Evolutionary conservation across 1,140 invertebrate genomes (phyloP).

Genomic region (Microplitis demolitor): DNA sequence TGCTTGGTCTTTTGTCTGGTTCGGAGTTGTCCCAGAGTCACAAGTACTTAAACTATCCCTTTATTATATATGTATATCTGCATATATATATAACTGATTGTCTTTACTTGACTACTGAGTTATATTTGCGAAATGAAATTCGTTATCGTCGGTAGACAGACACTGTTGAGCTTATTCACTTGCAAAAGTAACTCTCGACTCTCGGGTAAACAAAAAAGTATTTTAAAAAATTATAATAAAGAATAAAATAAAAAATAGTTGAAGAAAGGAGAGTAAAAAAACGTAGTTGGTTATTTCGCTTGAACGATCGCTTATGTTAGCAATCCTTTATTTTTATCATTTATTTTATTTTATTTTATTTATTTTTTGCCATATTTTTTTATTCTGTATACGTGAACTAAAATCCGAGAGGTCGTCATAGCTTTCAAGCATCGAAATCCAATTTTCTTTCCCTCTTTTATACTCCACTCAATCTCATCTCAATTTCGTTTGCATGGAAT

Average conservation of each 20-base stretch:
- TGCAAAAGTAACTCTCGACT: not conserved
- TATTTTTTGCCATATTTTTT: not conserved
- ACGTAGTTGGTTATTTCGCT: conserved; percentile 8
- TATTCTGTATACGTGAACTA: not conserved
- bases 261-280: not conserved
- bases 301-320: not conserved
- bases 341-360: not conserved
- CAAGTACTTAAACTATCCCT: not conserved
- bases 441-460: conserved; percentile 5
- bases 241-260: not conserved
- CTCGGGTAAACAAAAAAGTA: not conserved
- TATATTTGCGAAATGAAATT: conserved; percentile 4
- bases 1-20: not conserved
- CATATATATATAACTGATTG: not conserved
- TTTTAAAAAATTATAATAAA: not conserved
- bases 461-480: not conserved
- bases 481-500: not conserved
- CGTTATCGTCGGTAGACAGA: conserved; percentile 20
- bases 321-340: not conserved
- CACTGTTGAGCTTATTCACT: conserved; percentile 4
- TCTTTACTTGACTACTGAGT: not conserved
- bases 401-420: not conserved
- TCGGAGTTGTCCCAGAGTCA: not conserved
- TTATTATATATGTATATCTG: not conserved
- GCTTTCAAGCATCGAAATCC: conserved; percentile 1